Evolutionary conservation across 2,113 vertebrate genomes (phyloP).

Genomic region (Osmerus eperlanus): DNA sequence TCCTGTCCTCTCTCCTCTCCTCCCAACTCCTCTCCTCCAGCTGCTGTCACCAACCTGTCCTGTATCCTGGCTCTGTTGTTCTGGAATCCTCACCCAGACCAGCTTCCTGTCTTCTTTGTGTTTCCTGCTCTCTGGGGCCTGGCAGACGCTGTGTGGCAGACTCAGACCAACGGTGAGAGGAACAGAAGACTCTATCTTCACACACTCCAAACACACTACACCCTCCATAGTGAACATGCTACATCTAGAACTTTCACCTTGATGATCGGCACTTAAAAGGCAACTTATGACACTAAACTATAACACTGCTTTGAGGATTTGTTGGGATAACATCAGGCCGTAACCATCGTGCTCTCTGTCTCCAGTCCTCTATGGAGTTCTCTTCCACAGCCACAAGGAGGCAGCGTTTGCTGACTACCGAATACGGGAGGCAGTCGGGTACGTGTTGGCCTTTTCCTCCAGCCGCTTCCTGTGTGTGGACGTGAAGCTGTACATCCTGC

Average conservation of each 20-base stretch:
- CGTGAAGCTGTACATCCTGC: conserved; percentile 68
- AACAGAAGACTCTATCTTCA: too few relatives aligned
- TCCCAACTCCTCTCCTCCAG: conserved; percentile 58
- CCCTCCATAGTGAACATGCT: conserved; percentile 39
- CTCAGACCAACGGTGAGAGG: conserved; percentile 87
- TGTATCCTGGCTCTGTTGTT: conserved; percentile 76
- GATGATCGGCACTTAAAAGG: conserved; percentile 77
- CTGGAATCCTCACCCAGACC: conserved; percentile 78
- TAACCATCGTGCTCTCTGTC: not conserved
- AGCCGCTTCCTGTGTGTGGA: conserved; percentile 65
- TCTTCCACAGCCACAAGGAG: conserved; percentile 72
- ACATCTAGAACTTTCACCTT: conserved; percentile 11
- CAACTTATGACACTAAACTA: conserved; percentile 76
- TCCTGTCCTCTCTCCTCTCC: too few relatives aligned
- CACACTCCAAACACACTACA: conserved; percentile 54
- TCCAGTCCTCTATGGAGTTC: conserved; percentile 70
- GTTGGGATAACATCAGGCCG: not conserved
- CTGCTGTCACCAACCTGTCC: conserved; percentile 63
- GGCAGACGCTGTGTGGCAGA: conserved; percentile 92
- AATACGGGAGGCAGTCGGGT: conserved; percentile 76
- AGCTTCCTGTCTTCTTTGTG: conserved; percentile 81
- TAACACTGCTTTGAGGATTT: not conserved
- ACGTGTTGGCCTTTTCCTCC: conserved; percentile 68
- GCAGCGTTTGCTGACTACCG: conserved; percentile 78
- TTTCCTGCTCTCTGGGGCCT: conserved; percentile 89